These are phyloP conservation scores for Acridotheres tristis DNA, from an alignment of 2,797 vertebrate species.

Conservation along the genomic window DNA sequence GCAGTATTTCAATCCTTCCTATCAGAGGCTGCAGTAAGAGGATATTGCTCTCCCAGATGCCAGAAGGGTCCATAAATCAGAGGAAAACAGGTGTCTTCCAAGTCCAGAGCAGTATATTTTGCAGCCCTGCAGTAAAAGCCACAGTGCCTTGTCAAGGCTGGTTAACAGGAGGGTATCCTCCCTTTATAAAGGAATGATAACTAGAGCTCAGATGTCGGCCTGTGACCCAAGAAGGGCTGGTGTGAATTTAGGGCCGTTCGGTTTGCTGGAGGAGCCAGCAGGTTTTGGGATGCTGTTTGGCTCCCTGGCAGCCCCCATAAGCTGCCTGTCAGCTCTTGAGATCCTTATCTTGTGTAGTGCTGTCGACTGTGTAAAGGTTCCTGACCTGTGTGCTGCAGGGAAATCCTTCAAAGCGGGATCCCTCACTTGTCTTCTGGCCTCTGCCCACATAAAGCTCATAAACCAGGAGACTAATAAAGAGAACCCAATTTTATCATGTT, in stretches of 20 bases:
- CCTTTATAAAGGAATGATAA: slow-evolving; percentile 42
- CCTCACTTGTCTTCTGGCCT: slow-evolving; percentile 18
- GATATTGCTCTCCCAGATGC: slow-evolving; percentile 29
- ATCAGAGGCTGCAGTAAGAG: slow-evolving; percentile 2
- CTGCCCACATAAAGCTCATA: slow-evolving; percentile 3
- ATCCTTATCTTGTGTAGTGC: background rate
- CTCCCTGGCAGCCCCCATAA: slow-evolving; percentile 6
- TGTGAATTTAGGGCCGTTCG: background rate
- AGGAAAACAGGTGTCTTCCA: slow-evolving; percentile 53
- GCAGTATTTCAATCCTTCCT: background rate
- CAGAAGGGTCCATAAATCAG: slow-evolving; percentile 51
- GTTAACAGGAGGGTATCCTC: slow-evolving; percentile 35
- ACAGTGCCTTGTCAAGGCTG: slow-evolving; percentile 6
- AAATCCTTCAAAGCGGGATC: background rate
- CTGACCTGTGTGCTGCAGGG: background rate
- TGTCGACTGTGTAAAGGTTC: background rate
- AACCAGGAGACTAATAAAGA: slow-evolving; percentile 35
- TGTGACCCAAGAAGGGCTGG: slow-evolving; percentile 2
- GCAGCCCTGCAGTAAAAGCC: slow-evolving; percentile 16
- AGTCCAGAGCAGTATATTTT: slow-evolving; percentile 30
- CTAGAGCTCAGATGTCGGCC: slow-evolving; percentile 27
- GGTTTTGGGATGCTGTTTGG: background rate
- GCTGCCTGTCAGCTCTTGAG: slow-evolving; percentile 7
- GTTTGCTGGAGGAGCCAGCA: background rate
- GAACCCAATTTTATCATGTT: background rate